A percentile compares a stretch with the other conserved stretches of the same genome.
These are phyloP conservation scores for Endotricha flammealis DNA, from an alignment of 2,888 invertebrate species.

Conservation along the genomic window DNA sequence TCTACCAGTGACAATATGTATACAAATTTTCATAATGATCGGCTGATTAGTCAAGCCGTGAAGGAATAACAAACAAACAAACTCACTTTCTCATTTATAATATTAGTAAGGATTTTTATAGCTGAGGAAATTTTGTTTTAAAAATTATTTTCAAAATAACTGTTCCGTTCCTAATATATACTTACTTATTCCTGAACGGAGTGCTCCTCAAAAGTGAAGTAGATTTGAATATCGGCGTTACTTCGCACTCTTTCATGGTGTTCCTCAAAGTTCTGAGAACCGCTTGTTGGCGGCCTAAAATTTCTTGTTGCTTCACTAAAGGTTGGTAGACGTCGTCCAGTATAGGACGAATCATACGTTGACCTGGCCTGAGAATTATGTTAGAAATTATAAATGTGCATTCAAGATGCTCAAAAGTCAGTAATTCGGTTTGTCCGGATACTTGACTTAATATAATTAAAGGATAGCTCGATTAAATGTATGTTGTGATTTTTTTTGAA, in stretches of 20 bases:
- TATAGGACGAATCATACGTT: slow-evolving; percentile 81
- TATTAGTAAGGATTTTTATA: too few relatives aligned
- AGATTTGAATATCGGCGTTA: slow-evolving; percentile 46
- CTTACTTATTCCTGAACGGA: slow-evolving; percentile 53
- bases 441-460: too few relatives aligned
- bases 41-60: too few relatives aligned
- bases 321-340: slow-evolving; percentile 89
- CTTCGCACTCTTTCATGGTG: slow-evolving; percentile 55
- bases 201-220: slow-evolving; percentile 56
- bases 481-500: too few relatives aligned
- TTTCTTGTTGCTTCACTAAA: slow-evolving; percentile 85
- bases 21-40: too few relatives aligned
- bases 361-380: slow-evolving; percentile 40
- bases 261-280: slow-evolving; percentile 55
- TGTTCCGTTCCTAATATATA: slow-evolving; percentile 1
- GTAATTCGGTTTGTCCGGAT: too few relatives aligned
- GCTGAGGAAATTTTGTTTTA: background rate
- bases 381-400: background rate
- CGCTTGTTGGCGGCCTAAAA: slow-evolving; percentile 79
- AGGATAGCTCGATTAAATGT: too few relatives aligned
- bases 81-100: too few relatives aligned
- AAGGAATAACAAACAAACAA: too few relatives aligned
- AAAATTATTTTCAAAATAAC: background rate
- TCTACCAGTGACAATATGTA: too few relatives aligned
- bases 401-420: too few relatives aligned